phyloP scores from a whole-genome alignment of 2,113 vertebrate genomes.

The Ariopsis seemanni region DNA sequence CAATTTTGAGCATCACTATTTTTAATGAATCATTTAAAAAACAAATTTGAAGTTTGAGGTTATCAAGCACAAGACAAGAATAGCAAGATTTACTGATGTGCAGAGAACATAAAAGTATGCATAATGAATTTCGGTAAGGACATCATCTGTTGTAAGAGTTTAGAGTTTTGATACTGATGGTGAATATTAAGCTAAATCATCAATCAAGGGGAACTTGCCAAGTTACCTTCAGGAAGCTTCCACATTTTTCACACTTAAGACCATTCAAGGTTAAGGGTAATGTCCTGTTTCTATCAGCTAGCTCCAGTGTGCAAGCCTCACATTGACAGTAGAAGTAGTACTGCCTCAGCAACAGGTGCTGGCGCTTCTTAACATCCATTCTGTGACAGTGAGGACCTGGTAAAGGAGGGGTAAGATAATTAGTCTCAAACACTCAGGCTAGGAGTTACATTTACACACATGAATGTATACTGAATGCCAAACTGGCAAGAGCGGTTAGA shows the following conservation, averaged over 20 bases:
- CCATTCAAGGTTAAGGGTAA: constrained; percentile 46
- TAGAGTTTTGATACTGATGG: neutral
- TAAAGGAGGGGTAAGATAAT: constrained; percentile 4
- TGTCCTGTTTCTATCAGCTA: constrained; percentile 49
- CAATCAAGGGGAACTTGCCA: neutral
- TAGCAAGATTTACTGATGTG: neutral
- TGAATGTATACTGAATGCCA: neutral
- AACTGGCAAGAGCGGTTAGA: neutral
- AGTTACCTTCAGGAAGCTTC: constrained; percentile 37
- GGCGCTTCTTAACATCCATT: constrained; percentile 77
- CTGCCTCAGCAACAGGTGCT: constrained; percentile 77
- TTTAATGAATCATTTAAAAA: neutral
- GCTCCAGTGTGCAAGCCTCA: constrained; percentile 72
- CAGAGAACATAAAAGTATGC: neutral
- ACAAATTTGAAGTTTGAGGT: neutral
- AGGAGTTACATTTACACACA: neutral
- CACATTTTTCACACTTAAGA: constrained; percentile 76
- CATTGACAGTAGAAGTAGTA: constrained; percentile 91
- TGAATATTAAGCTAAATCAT: neutral
- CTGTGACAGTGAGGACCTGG: constrained; percentile 84
- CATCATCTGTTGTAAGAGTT: neutral
- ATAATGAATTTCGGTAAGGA: neutral
- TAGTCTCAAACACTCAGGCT: neutral
- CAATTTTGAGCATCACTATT: neutral
- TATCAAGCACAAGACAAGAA: neutral